Evolutionary conservation across 2,797 vertebrate species (phyloP).

Genomic region (Lagodon rhomboides): DNA sequence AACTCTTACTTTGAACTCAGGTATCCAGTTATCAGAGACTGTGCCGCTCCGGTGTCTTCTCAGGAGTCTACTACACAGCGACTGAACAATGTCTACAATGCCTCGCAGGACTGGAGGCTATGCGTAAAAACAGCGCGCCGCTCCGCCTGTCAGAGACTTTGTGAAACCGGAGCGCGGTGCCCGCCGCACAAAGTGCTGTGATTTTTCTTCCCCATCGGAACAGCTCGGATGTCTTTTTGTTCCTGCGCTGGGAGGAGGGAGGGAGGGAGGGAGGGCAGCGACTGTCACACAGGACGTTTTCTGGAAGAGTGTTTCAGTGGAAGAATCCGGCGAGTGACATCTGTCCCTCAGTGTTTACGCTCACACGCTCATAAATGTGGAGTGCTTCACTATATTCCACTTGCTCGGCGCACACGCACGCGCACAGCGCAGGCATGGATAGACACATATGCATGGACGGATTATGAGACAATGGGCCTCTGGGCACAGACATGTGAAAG

Average conservation of each 20-base stretch:
- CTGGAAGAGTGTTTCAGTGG: constrained; percentile 42
- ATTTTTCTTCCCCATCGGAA: constrained; percentile 72
- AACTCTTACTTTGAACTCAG: constrained; percentile 29
- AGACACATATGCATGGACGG: background rate
- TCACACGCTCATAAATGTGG: constrained; percentile 35
- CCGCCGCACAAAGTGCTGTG: constrained; percentile 67
- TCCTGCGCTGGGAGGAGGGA: constrained; percentile 55
- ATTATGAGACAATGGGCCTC: constrained; percentile 9
- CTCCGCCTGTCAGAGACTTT: constrained; percentile 68
- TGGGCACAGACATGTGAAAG: constrained; percentile 1
- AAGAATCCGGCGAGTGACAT: constrained; percentile 56
- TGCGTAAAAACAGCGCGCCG: constrained; percentile 75
- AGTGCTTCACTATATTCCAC: constrained; percentile 32
- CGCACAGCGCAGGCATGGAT: background rate
- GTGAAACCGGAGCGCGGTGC: constrained; percentile 79
- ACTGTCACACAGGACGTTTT: constrained; percentile 61
- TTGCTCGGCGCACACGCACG: background rate
- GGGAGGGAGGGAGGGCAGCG: constrained; percentile 27
- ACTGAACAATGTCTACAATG: constrained; percentile 51
- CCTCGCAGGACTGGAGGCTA: constrained; percentile 66
- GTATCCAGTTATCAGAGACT: constrained; percentile 59
- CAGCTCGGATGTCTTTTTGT: constrained; percentile 81
- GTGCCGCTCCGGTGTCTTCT: constrained; percentile 51
- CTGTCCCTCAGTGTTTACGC: constrained; percentile 54
- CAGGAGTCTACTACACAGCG: constrained; percentile 49